Evolutionary conservation across 2,888 invertebrate genomes (phyloP).

Genomic region (Pyrochroa serraticornis): DNA sequence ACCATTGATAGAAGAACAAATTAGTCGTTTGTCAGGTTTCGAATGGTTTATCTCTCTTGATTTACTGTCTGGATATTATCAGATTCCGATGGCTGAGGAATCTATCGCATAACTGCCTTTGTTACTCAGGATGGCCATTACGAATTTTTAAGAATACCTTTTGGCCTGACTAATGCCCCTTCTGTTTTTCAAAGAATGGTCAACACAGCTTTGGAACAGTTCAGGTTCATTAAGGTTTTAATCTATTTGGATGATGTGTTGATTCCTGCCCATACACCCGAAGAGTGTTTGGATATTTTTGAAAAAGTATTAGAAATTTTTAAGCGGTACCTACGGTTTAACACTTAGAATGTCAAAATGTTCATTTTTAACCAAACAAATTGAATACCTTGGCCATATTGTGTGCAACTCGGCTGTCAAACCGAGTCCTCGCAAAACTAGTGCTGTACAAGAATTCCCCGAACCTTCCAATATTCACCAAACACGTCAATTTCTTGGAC

Average conservation of each 20-base stretch:
- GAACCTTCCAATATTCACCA: not conserved
- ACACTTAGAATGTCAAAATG: no score
- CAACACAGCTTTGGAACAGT: not conserved
- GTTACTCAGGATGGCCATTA: not conserved
- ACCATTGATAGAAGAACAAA: not conserved
- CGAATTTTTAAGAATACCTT: not conserved
- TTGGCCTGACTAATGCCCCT: not conserved
- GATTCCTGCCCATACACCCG: not conserved
- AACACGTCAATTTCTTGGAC: slow-evolving; percentile 1
- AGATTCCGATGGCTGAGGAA: not conserved
- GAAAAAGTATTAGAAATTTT: not conserved
- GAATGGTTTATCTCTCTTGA: not conserved
- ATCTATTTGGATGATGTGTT: not conserved
- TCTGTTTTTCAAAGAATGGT: not conserved
- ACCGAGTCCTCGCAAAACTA: not conserved
- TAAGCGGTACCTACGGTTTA: not conserved
- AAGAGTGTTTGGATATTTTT: not conserved
- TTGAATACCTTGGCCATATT: not conserved
- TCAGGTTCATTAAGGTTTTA: slow-evolving; percentile 3
- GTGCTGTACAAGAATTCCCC: not conserved
- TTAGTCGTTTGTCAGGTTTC: not conserved
- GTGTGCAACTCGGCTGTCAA: not conserved
- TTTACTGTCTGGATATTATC: not conserved
- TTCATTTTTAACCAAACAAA: not conserved
- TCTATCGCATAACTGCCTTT: not conserved